phyloP scores from a whole-genome alignment of 2,888 invertebrate species.

The Yponomeuta sedellus region DNA sequence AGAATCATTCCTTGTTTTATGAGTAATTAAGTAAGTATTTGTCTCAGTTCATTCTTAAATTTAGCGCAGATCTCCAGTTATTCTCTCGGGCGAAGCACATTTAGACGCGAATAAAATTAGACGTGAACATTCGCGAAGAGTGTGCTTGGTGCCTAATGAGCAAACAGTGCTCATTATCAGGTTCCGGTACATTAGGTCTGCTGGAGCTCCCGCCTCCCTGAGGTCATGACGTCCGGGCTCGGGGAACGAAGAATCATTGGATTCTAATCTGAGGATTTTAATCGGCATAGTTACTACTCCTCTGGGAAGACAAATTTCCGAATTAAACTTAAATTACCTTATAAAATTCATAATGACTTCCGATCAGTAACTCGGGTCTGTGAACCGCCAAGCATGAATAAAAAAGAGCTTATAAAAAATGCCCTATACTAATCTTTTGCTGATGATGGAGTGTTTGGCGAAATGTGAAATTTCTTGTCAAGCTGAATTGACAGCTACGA shows the following conservation, averaged over 20 bases:
- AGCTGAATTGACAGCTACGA: slow-evolving; percentile 23
- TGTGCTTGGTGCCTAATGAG: slow-evolving; percentile 13
- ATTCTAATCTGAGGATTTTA: background rate
- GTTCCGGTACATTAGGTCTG: slow-evolving; percentile 34
- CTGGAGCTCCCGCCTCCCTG: slow-evolving; percentile 4
- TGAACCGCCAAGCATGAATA: background rate
- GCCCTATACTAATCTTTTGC: background rate
- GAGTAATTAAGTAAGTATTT: no score
- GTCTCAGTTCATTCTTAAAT: no score
- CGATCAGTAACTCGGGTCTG: background rate
- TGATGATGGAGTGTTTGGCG: slow-evolving; percentile 11
- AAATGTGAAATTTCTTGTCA: slow-evolving; percentile 22
- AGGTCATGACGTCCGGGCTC: background rate
- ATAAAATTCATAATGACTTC: background rate
- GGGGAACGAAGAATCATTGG: background rate
- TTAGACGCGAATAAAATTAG: background rate
- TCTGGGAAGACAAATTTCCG: background rate
- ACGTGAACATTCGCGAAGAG: background rate
- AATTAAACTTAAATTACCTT: background rate
- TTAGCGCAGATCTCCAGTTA: background rate
- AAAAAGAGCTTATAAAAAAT: slow-evolving; percentile 1
- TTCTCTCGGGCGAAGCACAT: background rate
- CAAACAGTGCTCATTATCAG: slow-evolving; percentile 39
- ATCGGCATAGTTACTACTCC: background rate
- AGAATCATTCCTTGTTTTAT: no score